A percentile compares a stretch with the other conserved stretches of the same genome.
These are phyloP conservation scores for Pollicipes pollicipes DNA, from an alignment of 1,140 invertebrate genomes.

Conservation along the genomic window DNA sequence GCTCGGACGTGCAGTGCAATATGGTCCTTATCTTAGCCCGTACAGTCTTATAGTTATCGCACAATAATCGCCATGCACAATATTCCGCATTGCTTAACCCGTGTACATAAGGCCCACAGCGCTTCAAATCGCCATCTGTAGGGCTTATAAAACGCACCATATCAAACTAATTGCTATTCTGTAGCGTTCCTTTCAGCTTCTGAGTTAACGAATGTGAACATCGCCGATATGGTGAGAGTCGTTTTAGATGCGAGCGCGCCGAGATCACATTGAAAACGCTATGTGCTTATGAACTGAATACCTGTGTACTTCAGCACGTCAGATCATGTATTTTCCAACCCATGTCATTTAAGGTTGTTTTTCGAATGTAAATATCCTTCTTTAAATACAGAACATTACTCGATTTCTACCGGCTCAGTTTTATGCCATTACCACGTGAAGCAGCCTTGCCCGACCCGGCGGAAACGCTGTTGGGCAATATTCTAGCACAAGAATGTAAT, in stretches of 20 bases:
- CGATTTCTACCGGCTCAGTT: not conserved
- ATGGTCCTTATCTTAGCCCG: not conserved
- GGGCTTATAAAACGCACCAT: not conserved
- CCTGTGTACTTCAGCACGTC: not conserved
- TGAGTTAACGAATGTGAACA: not conserved
- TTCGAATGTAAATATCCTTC: slow-evolving; percentile 2
- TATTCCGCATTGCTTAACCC: not conserved
- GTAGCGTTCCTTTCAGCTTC: not conserved
- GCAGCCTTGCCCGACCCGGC: too few species aligned
- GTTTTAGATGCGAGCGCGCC: not conserved
- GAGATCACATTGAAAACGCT: not conserved
- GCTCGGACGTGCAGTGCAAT: not conserved
- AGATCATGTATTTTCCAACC: slow-evolving; percentile 2
- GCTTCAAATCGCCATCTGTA: not conserved
- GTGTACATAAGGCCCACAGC: not conserved
- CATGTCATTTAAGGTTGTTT: slow-evolving; percentile 1
- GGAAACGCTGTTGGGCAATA: too few species aligned
- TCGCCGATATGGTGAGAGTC: not conserved
- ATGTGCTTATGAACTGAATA: not conserved
- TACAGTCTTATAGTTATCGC: not conserved
- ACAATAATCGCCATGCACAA: not conserved
- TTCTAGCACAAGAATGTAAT: too few species aligned
- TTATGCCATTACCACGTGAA: too few species aligned
- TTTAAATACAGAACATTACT: slow-evolving; percentile 1
- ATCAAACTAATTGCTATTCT: not conserved